A percentile compares a stretch with the other conserved stretches of the same genome.
Evolutionary conservation across 2,113 vertebrate genomes (phyloP).

Genomic region (cattle (Bos taurus)): DNA sequence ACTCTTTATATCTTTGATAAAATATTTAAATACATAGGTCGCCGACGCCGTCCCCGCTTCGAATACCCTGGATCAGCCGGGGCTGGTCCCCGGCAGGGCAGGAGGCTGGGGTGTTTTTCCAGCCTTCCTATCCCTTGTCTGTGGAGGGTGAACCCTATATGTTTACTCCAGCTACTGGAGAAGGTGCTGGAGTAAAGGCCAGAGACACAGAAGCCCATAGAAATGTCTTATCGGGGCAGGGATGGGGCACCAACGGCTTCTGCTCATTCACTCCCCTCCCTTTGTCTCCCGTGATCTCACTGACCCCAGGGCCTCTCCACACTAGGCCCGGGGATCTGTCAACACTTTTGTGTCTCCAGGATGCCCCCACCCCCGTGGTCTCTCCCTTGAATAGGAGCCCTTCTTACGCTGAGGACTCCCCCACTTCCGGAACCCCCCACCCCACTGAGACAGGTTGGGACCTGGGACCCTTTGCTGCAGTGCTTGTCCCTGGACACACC

Average conservation of each 20-base stretch:
- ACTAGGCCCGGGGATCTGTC: background rate
- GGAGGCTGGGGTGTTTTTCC: background rate
- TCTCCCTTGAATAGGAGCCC: background rate
- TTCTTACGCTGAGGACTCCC: background rate
- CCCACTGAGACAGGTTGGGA: background rate
- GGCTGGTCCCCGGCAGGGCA: background rate
- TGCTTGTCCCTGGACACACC: background rate
- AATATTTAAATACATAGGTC: too few species aligned
- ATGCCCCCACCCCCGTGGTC: background rate
- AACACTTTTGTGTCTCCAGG: background rate
- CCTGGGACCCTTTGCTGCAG: background rate
- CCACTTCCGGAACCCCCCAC: background rate
- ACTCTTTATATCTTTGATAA: too few species aligned
- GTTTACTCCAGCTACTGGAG: background rate
- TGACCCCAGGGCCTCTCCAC: background rate
- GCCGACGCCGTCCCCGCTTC: too few species aligned
- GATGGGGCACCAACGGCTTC: rapidly evolving
- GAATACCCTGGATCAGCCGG: too few species aligned
- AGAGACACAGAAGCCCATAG: background rate
- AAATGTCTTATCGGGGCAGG: background rate
- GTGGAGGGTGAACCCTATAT: background rate
- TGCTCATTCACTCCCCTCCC: too few species aligned
- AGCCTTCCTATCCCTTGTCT: background rate
- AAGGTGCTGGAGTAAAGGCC: too few species aligned
- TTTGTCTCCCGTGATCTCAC: rapidly evolving